Conservation (phyloP, 2,888 invertebrate genomes). For the Hipparchia semele region DNA sequence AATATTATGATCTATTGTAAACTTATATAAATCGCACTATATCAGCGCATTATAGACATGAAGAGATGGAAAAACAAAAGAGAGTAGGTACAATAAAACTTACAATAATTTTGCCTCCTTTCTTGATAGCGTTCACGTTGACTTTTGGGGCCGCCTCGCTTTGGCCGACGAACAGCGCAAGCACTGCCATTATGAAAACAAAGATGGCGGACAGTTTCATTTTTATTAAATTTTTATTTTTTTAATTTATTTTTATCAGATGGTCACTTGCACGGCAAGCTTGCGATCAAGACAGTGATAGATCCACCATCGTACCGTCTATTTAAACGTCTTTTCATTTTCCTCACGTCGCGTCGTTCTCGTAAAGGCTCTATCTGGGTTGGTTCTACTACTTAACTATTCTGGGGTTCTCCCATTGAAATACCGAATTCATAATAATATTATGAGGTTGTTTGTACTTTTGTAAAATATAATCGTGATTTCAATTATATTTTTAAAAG, state of each 20-base stretch:
- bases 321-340: slow-evolving; percentile 24
- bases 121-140: slow-evolving; percentile 45
- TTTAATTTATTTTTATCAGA: neutral
- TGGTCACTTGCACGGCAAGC: neutral
- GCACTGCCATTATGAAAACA: slow-evolving; percentile 45
- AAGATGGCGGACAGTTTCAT: slow-evolving; percentile 52
- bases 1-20: too few relatives aligned
- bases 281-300: slow-evolving; percentile 22
- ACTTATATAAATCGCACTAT: too few relatives aligned
- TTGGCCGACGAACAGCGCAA: slow-evolving; percentile 45
- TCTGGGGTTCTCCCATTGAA: slow-evolving; percentile 10
- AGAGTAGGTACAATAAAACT: slow-evolving; percentile 16
- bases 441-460: neutral
- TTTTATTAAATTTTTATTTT: slow-evolving; percentile 22
- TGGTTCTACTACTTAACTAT: neutral
- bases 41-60: too few relatives aligned
- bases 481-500: neutral
- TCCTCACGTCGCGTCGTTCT: slow-evolving; percentile 12
- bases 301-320: neutral
- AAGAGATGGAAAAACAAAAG: too few relatives aligned
- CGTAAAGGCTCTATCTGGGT: neutral
- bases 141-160: slow-evolving; percentile 48
- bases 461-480: neutral
- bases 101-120: slow-evolving; percentile 45
- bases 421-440: neutral